A percentile compares a stretch with the other conserved stretches of the same genome.
phyloP scores from a whole-genome alignment of 2,888 invertebrate species.

The Parnassius orleans region DNA sequence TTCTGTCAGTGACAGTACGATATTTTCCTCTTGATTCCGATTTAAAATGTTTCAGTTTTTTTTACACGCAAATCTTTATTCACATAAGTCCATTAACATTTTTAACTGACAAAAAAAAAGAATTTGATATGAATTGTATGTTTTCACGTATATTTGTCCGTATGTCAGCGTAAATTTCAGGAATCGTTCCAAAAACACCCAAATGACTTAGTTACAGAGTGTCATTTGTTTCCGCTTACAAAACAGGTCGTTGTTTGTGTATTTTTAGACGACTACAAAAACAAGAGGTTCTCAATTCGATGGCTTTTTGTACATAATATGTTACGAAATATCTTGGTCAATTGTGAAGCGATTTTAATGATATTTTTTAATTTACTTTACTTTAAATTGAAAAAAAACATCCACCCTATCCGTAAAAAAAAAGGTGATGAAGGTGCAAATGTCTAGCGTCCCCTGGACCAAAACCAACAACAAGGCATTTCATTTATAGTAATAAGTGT shows the following conservation, averaged over 20 bases:
- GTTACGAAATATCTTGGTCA: too few species aligned
- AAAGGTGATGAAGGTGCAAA: too few species aligned
- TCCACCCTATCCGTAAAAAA: too few species aligned
- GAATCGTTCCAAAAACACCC: slow-evolving; percentile 20
- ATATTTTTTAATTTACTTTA: too few species aligned
- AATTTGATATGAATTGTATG: slow-evolving; percentile 16
- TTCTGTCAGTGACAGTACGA: slow-evolving; percentile 13
- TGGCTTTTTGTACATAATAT: too few species aligned
- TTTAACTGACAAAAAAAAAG: slow-evolving; percentile 14
- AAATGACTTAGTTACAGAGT: slow-evolving; percentile 9
- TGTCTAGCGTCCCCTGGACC: too few species aligned
- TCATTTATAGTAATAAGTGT: too few species aligned
- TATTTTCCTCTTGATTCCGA: neutral
- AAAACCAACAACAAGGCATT: too few species aligned
- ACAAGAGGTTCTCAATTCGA: too few species aligned
- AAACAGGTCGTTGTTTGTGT: slow-evolving; percentile 5
- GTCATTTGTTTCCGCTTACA: slow-evolving; percentile 7
- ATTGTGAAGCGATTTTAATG: too few species aligned
- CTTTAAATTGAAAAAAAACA: too few species aligned
- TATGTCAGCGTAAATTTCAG: slow-evolving; percentile 15
- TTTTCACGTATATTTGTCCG: slow-evolving; percentile 14
- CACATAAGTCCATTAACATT: slow-evolving; percentile 22
- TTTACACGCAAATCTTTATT: slow-evolving; percentile 8
- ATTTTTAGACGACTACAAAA: neutral
- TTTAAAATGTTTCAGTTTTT: neutral